phyloP scores from a whole-genome alignment of 2,888 invertebrate genomes.

The Seladonia tumulorum region DNA sequence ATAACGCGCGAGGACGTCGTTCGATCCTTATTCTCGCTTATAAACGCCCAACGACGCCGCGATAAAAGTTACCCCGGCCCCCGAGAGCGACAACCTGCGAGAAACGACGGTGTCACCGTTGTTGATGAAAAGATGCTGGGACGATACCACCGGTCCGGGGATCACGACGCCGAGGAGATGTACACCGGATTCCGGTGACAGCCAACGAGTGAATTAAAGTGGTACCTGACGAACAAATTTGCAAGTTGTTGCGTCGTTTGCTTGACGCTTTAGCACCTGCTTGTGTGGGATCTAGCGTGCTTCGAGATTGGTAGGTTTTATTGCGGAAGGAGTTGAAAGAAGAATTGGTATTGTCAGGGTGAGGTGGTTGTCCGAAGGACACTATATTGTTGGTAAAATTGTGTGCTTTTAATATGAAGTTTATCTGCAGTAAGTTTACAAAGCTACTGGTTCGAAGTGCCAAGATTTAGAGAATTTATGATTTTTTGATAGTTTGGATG shows the following conservation, averaged over 20 bases:
- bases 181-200: not conserved
- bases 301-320: no score
- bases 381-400: no score
- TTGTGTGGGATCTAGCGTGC: no score
- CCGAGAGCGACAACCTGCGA: slow-evolving; percentile 25
- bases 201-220: not conserved
- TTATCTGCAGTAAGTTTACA: no score
- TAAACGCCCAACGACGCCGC: slow-evolving; percentile 69
- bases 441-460: no score
- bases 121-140: slow-evolving; percentile 23
- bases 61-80: slow-evolving; percentile 45
- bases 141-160: not conserved
- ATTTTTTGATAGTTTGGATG: not conserved
- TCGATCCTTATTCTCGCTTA: slow-evolving; percentile 67
- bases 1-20: slow-evolving; percentile 64
- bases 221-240: not conserved
- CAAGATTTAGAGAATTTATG: no score
- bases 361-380: no score
- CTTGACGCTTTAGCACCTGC: not conserved
- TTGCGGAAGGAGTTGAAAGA: no score
- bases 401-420: no score
- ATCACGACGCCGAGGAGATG: not conserved
- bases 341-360: no score
- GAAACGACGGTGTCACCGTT: slow-evolving; percentile 37
- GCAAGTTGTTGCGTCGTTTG: not conserved